Evolutionary conservation across 2,888 invertebrate species (phyloP).

Genomic region (Onthophagus sagittarius): DNA sequence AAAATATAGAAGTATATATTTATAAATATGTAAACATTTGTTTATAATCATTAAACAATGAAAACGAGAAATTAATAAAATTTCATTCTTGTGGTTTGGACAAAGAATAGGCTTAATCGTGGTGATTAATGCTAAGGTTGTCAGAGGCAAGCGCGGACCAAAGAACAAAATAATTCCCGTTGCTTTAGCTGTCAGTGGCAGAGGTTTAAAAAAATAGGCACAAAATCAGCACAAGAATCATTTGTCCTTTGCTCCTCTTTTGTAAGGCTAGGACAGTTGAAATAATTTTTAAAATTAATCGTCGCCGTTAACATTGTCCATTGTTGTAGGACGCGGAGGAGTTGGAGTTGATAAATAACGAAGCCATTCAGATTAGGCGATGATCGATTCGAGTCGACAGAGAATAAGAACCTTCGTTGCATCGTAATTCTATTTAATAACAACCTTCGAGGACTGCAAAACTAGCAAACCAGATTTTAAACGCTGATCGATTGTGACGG

Average conservation of each 20-base stretch:
- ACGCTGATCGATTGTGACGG: background rate
- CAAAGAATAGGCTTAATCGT: background rate
- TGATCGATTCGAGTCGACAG: background rate
- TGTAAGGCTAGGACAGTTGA: slow-evolving; percentile 9
- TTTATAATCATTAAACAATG: too few species aligned
- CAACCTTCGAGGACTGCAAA: background rate
- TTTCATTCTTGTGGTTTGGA: background rate
- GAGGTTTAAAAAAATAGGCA: background rate
- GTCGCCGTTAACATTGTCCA: slow-evolving; percentile 41
- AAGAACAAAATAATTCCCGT: slow-evolving; percentile 8
- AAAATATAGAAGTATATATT: too few species aligned
- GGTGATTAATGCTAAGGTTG: background rate
- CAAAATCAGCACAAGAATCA: background rate
- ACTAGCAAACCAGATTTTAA: background rate
- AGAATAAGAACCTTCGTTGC: background rate
- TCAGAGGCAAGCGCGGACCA: slow-evolving; percentile 5
- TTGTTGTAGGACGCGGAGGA: slow-evolving; percentile 39
- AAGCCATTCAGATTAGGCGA: background rate
- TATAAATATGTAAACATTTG: too few species aligned
- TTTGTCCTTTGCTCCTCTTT: slow-evolving; percentile 1
- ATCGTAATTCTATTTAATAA: background rate
- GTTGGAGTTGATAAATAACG: slow-evolving; percentile 6
- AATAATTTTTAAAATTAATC: slow-evolving; percentile 37
- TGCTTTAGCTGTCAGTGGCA: slow-evolving; percentile 12
- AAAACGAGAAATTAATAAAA: too few species aligned